These are phyloP conservation scores for Diabrotica balteata DNA, from an alignment of 2,888 invertebrate genomes.

Conservation along the genomic window DNA sequence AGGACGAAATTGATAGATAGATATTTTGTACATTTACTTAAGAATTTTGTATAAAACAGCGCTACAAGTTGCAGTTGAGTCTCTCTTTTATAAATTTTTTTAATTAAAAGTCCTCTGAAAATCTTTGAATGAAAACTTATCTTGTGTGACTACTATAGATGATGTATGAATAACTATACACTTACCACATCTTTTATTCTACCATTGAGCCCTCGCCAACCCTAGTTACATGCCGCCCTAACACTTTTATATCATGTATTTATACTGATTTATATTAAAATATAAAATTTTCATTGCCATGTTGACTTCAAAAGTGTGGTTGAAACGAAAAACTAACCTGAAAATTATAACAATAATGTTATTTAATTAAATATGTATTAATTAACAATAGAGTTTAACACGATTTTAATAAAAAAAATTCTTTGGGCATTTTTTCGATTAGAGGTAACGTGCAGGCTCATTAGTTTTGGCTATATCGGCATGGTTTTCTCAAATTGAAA, in stretches of 20 bases:
- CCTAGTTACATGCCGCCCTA: slow-evolving; percentile 51
- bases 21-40: too few species aligned
- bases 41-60: too few species aligned
- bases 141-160: too few species aligned
- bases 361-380: slow-evolving; percentile 54
- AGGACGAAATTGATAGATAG: too few species aligned
- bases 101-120: too few species aligned
- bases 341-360: slow-evolving; percentile 58
- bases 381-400: slow-evolving; percentile 60
- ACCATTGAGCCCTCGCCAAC: too few species aligned
- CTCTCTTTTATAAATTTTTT: too few species aligned
- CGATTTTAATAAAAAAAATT: slow-evolving; percentile 59
- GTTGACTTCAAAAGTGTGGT: slow-evolving; percentile 46
- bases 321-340: slow-evolving; percentile 47
- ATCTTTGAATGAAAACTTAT: too few species aligned
- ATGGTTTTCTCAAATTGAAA: slow-evolving; percentile 30
- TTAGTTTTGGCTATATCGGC: slow-evolving; percentile 22
- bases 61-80: too few species aligned
- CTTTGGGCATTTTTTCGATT: slow-evolving; percentile 57
- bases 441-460: background rate
- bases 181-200: too few species aligned
- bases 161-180: too few species aligned
- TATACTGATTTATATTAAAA: slow-evolving; percentile 58
- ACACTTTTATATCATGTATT: slow-evolving; percentile 61
- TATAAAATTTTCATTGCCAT: slow-evolving; percentile 58